phyloP scores from a whole-genome alignment of 2,888 invertebrate species.

The Sphaeridia pumilis region DNA sequence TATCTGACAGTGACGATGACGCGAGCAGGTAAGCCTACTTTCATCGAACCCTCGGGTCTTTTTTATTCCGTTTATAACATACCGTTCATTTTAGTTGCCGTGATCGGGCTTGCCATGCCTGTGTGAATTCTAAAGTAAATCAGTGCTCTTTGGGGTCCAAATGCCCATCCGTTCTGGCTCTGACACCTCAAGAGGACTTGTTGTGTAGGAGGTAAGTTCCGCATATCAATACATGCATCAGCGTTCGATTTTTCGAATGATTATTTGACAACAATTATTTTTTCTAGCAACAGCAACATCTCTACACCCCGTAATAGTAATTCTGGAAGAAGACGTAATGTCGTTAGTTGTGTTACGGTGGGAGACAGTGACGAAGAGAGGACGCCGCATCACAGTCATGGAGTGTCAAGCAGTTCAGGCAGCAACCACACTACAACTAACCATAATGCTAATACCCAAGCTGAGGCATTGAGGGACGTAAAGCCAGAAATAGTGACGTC shows the following conservation, averaged over 20 bases:
- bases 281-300: slow-evolving; percentile 19
- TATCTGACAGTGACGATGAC: slow-evolving; percentile 90
- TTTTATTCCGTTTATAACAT: no score
- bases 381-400: slow-evolving; percentile 40
- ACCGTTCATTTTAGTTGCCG: slow-evolving; percentile 36
- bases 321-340: slow-evolving; percentile 43
- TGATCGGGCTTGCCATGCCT: slow-evolving; percentile 38
- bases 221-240: neutral
- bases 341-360: slow-evolving; percentile 66
- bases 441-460: slow-evolving; percentile 7
- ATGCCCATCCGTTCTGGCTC: slow-evolving; percentile 37
- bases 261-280: neutral
- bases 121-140: slow-evolving; percentile 35
- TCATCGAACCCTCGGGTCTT: no score
- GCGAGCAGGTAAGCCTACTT: slow-evolving; percentile 40
- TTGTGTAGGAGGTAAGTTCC: slow-evolving; percentile 35
- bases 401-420: slow-evolving; percentile 1
- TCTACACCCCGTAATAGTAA: slow-evolving; percentile 34
- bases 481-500: slow-evolving; percentile 33
- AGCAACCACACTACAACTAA: slow-evolving; percentile 4
- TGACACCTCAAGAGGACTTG: slow-evolving; percentile 37
- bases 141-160: slow-evolving; percentile 35
- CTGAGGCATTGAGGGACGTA: slow-evolving; percentile 22
- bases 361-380: slow-evolving; percentile 62
- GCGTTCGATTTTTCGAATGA: neutral